Base-by-base conservation (phyloP, 2,797 vertebrate genomes). In the Alca torda region DNA sequence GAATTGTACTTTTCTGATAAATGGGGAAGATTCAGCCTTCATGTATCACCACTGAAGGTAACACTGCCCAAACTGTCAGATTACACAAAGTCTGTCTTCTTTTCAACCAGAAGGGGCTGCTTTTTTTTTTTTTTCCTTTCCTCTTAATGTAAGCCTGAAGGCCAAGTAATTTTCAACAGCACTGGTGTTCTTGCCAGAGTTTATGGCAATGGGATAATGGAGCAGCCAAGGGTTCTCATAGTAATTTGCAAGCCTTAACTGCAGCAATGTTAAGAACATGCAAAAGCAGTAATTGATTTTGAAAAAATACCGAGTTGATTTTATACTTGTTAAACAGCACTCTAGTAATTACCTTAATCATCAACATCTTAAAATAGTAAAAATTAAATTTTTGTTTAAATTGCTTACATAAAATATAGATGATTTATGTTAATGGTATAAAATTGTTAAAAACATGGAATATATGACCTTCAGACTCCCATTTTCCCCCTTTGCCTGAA, bases 321-420 rank as follows among this genome's bases (percentile, higher is more conserved):
- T 97, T 93, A 95, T 53, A 84, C 90, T 91, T 91, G 84, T 96
- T 95, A 93, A 97, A 95, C 73, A 93, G 76, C 87, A 93, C 84
- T 94, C 92, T 41, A 75, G 89, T 84, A 97, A 95, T 96, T 97
- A 96, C 59, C 90, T 81, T 73, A 81, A 94, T 96, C 86, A 95
- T 92, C 89, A 83, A 89, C 87, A 95, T 88, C 92, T 97, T 97
- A 96, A 96, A 96, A 96, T 95, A 96, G 96, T 92, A 97, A 92
- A 96, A 96, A 95, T 87, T 92, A 83, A 95, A 96, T 96, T 96
- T 93, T 59, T 78, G 46, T 89, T 93, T 97, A 91, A 94, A 93
- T 56, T 92, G 96, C 96, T 97, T 96, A 97, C 90, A 97, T 95
- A 91, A 95, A 97, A 97, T 94, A 97, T 37, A 94, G 84, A 93